Base-by-base conservation (phyloP, 2,113 vertebrate genomes). In the Riparia riparia region DNA sequence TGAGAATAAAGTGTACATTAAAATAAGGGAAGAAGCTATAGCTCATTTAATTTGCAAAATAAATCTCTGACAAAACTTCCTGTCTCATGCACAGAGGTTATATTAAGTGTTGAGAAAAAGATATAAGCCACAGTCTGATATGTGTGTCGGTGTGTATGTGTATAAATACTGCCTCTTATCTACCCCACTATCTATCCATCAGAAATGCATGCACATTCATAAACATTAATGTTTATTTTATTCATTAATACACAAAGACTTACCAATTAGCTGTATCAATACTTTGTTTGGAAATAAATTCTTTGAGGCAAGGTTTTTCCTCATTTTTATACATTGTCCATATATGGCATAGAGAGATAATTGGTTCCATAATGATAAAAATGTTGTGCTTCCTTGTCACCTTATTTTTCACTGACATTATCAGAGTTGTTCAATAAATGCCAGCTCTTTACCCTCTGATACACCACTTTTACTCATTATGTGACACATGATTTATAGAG, bases 1-100 rank as follows among this genome's bases (percentile, higher is more conserved):
- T 94, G 88, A 91, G 96, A 97, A 97, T 96, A 97, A 97, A 97
- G 95, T 96, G 89, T 97, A 97, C 90, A 96, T 97, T 97, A 97
- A 96, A 97, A 95, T 90, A 95, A 94, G 66, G 90, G 63, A 96
- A 93, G 91, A 77, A 86, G 82, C 90, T 87, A 73, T 93, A 90
- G 64, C 92, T 93, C 84, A 96, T 92, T 97, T 97, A 97, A 97
- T 98, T 97, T 97, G 89, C 78, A 93, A 84, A 94, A 92, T 96
- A 93, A 95, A 91, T 96, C 94, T 97, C 82, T 79, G 90, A 94
- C 89, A 76, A 95, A 95, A 90, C 70, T 93, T 66, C 50, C 53
- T 88, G 53, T 83, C 69, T 83, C 56, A 15, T 58, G 37, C 58
- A 88, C 28, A 73, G 51, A 88, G 90, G 96, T 86, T 39, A 90